phyloP scores from a whole-genome alignment of 1,140 invertebrate species.

The Drosophila lacertosa region DNA sequence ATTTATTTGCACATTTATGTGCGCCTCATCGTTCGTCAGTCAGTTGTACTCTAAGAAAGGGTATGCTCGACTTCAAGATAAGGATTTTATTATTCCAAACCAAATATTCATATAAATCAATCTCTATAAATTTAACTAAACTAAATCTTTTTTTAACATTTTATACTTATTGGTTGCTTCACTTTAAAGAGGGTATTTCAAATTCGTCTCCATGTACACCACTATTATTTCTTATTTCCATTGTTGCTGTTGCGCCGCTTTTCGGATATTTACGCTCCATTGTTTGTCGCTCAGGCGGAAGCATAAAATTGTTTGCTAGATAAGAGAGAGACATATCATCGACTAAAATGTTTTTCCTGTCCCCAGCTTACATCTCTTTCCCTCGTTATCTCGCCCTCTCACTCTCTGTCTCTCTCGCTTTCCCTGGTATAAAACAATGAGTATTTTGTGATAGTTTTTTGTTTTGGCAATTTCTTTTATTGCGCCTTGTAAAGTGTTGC shows the following conservation, averaged over 20 bases:
- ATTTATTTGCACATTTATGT: conserved; percentile 79
- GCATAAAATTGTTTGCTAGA: conserved; percentile 81
- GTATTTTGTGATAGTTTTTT: conserved; percentile 47
- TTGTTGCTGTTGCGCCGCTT: conserved; percentile 64
- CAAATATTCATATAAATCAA: too few species aligned
- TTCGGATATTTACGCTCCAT: conserved; percentile 81
- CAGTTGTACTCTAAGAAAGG: conserved; percentile 12
- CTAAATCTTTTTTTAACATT: too few species aligned
- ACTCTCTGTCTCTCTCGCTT: conserved; percentile 2
- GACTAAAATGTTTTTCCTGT: conserved; percentile 70
- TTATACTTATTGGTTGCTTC: not conserved
- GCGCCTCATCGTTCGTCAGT: conserved; percentile 19
- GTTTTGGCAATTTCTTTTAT: conserved; percentile 59
- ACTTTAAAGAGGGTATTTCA: not conserved
- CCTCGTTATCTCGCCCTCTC: not conserved
- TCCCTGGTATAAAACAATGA: conserved; percentile 45
- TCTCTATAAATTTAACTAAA: not conserved
- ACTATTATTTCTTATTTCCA: conserved; percentile 47
- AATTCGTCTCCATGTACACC: not conserved
- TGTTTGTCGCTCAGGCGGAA: conserved; percentile 82
- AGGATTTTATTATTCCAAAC: too few species aligned
- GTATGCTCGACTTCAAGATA: not conserved
- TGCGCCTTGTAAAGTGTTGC: conserved; percentile 51
- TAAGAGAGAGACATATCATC: conserved; percentile 73
- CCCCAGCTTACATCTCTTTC: not conserved